Evolutionary conservation across 2,797 vertebrate genomes (phyloP), one percentile per base, ranked within the genome.

Genomic region (Gallinago solitaria): DNA sequence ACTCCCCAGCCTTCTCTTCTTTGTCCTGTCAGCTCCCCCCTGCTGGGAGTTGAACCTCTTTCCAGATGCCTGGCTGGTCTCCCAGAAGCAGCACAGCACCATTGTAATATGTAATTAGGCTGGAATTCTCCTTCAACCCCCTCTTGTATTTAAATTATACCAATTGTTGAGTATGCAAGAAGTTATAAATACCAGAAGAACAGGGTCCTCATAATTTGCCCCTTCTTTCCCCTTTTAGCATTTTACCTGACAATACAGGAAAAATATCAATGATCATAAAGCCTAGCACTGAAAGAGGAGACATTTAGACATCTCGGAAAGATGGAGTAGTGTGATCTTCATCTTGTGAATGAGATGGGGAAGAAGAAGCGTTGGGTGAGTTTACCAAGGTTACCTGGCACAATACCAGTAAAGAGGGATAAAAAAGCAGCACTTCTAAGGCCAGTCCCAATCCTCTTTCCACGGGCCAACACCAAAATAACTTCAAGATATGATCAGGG

Each of bases 31-130:
- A 96, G 68, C 25, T 96, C 78, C 28, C 53, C 27, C 87, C 89
- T 4, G 41, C 89, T 94, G 95, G 48, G 90, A 93, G 56, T 19
- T 77, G 82, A 94, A 96, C 86, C 84, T 92, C 93, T 89, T 96
- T 97, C 95, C 95, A 97, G 95, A 97, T 96, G 96, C 84, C 93
- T 97, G 96, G 95, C 95, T 89, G 61, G 16, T 83, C 82, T 97
- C 96, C 96, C 96, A 96, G 95, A 96, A 95, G 95, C 33, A 96
- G 92, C 87, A 85, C 89, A 94, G 48, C 89, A 91, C 87, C 87
- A 95, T 93, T 96, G 95, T 94, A 81, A 85, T 93, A 37, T 91
- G 75, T 91, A 97, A 96, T 95, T 87, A 93, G 84, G 71, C 45
- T 92, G 93, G 96, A 97, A 96, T 96, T 92, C 87, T 96, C 68